A percentile compares a stretch with the other conserved stretches of the same genome.
phyloP scores from a whole-genome alignment of 2,888 invertebrate genomes.

The Cinara cedri region DNA sequence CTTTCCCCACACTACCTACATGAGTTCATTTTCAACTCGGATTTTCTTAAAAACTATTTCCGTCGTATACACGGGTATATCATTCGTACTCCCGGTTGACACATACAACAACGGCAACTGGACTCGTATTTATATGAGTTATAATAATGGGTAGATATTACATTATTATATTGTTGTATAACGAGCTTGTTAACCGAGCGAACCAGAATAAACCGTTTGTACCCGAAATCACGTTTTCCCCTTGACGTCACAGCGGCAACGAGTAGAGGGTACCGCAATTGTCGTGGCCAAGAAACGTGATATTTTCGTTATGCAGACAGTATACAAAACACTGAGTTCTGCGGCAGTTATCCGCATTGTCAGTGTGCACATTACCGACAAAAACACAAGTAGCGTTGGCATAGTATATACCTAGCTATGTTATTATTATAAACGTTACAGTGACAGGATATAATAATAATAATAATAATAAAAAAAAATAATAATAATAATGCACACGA shows the following conservation, averaged over 20 bases:
- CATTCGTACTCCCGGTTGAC: not conserved
- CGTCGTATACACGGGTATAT: not conserved
- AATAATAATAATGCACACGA: too few species aligned
- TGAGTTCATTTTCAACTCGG: too few species aligned
- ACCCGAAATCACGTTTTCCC: conserved; percentile 31
- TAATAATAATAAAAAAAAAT: too few species aligned
- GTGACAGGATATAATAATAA: too few species aligned
- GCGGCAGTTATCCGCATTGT: not conserved
- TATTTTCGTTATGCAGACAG: not conserved
- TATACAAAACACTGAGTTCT: not conserved
- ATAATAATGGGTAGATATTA: not conserved
- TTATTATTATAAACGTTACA: too few species aligned
- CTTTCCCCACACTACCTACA: too few species aligned
- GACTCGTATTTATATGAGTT: not conserved
- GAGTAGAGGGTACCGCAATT: too few species aligned
- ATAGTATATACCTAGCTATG: too few species aligned
- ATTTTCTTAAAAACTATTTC: not conserved
- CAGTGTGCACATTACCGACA: not conserved
- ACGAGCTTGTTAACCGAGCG: conserved; percentile 35
- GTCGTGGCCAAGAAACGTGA: conserved; percentile 8
- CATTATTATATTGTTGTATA: not conserved
- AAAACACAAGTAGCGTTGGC: too few species aligned
- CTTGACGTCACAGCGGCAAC: conserved; percentile 23
- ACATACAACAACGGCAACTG: too few species aligned
- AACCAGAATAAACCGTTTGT: conserved; percentile 3